Evolutionary conservation across 2,797 vertebrate genomes (phyloP), one percentile per base, ranked within the genome.

Genomic region (Thaleichthys pacificus): DNA sequence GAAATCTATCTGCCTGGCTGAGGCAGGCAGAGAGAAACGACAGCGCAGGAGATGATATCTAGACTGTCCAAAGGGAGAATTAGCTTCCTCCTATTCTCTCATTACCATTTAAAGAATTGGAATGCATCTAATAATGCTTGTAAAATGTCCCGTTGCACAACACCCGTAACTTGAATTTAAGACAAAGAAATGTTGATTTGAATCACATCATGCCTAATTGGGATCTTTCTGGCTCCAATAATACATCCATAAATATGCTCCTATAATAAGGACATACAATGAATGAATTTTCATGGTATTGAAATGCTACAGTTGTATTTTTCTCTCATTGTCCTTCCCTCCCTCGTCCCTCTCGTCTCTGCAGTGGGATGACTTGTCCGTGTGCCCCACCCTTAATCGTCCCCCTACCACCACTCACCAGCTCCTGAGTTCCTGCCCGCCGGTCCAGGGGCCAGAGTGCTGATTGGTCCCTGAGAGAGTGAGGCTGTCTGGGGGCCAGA

Each of bases 311-410:
- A 15, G 17, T 19, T n/a, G 6, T 7, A 19, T 19, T 19, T 24
- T 19, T 22, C 24, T 54, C n/a, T 11, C 21, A 22, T 9, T 11
- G 38, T 24, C 17, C 70, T 47, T 19, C 38, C 28, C 32, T 61
- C 35, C 0, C 35, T 21, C 78, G 70, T 64, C 30, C 76, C 76
- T 63, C 57, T 21, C 42, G 26, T 61, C 35, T 75, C 24, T 38
- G 15, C 58, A 28, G 47, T 49, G 90, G 88, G 85, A 91, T 86
- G 85, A 86, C 26, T 74, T 77, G 77, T 70, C 70, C 24, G 7
- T 57, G 76, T 81, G 79, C 72, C 66, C 81, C 61, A 80, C 56
- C 70, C 77, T 73, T 58, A 5, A 62, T 73, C 73, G 77, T 74
- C 71, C 71, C 69, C 76, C 78, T 11, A 51, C 76, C 73, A 63